phyloP scores from a whole-genome alignment of 1,140 invertebrate genomes.

The Drosophila rufa region DNA sequence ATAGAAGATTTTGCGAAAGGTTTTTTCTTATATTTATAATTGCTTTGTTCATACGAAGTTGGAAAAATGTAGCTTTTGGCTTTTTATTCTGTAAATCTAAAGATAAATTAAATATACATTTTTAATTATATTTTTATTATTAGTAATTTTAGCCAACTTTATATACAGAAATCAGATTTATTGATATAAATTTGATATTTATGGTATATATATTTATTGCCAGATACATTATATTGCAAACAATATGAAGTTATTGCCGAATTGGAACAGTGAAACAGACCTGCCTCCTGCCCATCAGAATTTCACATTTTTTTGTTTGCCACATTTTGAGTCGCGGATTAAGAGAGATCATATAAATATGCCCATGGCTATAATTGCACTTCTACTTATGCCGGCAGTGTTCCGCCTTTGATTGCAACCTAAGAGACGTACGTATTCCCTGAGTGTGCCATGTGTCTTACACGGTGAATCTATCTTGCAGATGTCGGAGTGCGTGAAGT shows the following conservation, averaged over 20 bases:
- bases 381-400: conserved; percentile 9
- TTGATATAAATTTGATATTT: too few relatives aligned
- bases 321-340: neutral
- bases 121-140: neutral
- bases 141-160: too few relatives aligned
- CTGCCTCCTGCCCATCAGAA: neutral
- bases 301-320: neutral
- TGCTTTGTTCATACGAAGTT: too few relatives aligned
- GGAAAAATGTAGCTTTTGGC: too few relatives aligned
- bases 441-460: conserved; percentile 50
- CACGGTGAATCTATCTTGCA: conserved; percentile 85
- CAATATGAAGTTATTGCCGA: neutral
- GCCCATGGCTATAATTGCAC: neutral
- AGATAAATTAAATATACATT: too few relatives aligned
- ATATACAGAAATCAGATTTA: too few relatives aligned
- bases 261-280: neutral
- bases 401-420: conserved; percentile 23
- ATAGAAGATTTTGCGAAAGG: too few relatives aligned
- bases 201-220: too few relatives aligned
- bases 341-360: neutral
- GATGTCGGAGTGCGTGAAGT: conserved; percentile 89
- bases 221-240: neutral
- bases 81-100: too few relatives aligned
- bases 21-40: too few relatives aligned
- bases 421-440: conserved; percentile 38